phyloP scores from a whole-genome alignment of 2,888 invertebrate species.

The Noctua janthe region DNA sequence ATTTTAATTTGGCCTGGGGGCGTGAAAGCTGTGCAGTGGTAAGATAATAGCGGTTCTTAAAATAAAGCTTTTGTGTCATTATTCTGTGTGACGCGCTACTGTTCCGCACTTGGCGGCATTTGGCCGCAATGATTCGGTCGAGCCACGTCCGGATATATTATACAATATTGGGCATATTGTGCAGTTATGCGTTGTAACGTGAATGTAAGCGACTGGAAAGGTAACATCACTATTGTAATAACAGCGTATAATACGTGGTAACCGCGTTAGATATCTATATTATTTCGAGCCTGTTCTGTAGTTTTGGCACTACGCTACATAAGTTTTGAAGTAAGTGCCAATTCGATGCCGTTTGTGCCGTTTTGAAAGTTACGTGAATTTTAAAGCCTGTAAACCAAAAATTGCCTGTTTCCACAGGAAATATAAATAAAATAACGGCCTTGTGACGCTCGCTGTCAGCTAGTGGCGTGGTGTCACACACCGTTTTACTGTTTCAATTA shows the following conservation, averaged over 20 bases:
- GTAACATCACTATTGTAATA: conserved; percentile 28
- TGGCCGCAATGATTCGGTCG: conserved; percentile 52
- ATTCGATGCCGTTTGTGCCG: neutral
- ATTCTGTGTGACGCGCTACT: conserved; percentile 75
- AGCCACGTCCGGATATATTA: conserved; percentile 53
- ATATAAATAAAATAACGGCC: conserved; percentile 28
- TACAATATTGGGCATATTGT: conserved; percentile 50
- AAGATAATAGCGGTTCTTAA: conserved; percentile 84
- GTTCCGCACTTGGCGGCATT: conserved; percentile 58
- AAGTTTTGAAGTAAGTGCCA: conserved; percentile 1
- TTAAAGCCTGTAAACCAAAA: conserved; percentile 12
- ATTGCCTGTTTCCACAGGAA: neutral
- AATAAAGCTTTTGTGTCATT: conserved; percentile 85
- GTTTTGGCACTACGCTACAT: neutral
- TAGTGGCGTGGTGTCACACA: conserved; percentile 16
- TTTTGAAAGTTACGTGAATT: neutral
- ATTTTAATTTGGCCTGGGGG: conserved; percentile 81
- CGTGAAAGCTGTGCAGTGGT: conserved; percentile 77
- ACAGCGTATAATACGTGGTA: conserved; percentile 16
- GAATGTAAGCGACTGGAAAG: conserved; percentile 44
- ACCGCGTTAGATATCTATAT: conserved; percentile 7
- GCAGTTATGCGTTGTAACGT: conserved; percentile 46
- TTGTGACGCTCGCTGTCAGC: conserved; percentile 28
- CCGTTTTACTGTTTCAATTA: conserved; percentile 48
- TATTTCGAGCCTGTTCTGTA: conserved; percentile 9